Conservation (phyloP, 2,797 vertebrate species). For the Podarcis lilfordi region DNA sequence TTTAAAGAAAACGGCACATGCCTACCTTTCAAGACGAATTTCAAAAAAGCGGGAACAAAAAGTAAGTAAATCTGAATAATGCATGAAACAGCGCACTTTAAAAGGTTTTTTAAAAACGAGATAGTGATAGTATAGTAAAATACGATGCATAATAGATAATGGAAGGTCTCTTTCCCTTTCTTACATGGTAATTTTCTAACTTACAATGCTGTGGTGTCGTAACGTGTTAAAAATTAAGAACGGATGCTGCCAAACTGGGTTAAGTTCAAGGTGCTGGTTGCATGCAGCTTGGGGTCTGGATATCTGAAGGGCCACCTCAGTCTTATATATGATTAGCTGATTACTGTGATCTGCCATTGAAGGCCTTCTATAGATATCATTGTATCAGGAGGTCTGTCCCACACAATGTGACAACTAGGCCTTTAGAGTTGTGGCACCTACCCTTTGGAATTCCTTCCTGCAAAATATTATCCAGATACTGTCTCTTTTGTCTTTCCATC, state of each 20-base stretch:
- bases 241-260: background rate
- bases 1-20: slow-evolving; percentile 27
- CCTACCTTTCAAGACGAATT: slow-evolving; percentile 35
- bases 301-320: too few relatives aligned
- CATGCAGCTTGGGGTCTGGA: too few relatives aligned
- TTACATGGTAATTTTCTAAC: background rate
- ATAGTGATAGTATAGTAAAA: slow-evolving; percentile 11
- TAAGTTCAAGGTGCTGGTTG: too few relatives aligned
- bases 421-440: too few relatives aligned
- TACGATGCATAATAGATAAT: background rate
- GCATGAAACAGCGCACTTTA: background rate
- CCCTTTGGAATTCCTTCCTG: too few relatives aligned
- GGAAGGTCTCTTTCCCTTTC: background rate
- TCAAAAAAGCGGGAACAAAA: slow-evolving; percentile 25
- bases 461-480: too few relatives aligned
- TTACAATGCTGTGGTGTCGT: slow-evolving; percentile 22
- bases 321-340: too few relatives aligned
- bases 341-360: too few relatives aligned
- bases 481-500: too few relatives aligned
- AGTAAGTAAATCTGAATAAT: slow-evolving; percentile 23
- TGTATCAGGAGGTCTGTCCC: too few relatives aligned
- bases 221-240: background rate
- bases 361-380: too few relatives aligned
- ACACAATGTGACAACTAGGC: too few relatives aligned
- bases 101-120: slow-evolving; percentile 38